Base-by-base conservation (phyloP, 2,888 invertebrate genomes). In the Drosophila lacicola region DNA sequence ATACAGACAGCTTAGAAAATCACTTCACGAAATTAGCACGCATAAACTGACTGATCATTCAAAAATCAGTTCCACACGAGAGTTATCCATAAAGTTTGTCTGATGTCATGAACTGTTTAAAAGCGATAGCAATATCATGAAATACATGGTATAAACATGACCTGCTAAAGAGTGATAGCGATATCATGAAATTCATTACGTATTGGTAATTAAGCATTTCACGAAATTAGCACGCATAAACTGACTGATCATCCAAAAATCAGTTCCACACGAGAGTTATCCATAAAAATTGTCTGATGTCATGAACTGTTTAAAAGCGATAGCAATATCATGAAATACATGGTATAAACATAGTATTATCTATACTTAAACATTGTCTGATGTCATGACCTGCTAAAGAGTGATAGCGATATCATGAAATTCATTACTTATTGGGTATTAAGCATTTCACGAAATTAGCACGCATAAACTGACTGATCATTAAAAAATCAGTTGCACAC, bases 401-500 rank as follows among this genome's bases (percentile, higher is more conserved):
- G 11, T 11, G 11, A 36, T 11, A 36, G 11, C 34, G 34, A 36
- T 11, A 11, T 42, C 13, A 19, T 19, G 10, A 19, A 5, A 4
- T 42, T 19, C 17, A 41, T 17, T 41, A 17, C 17, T 1, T 21
- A 37, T 21, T 21, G 21, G 4, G 0, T 21, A 37, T 21, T 9
- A 33, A 33, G 6, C 33, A 34, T 14, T 25, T 14, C 39, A 17
- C 10, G 39, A 39, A 51, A 51, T 37, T 39, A 39, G 39, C 51
- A 25, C 10, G 1, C 21, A 50, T 36, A 33, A 42, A 54, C 4
- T 29, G 14, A 29, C 17, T 51, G 25, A 0, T 29, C 19, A 5
- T 2, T 14, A 37, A 25, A 17, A 6, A 17, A 17, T 17, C 17
- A 2, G 34, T 8, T n/a, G 3, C 14, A 54, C 55, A 36, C 44